Conservation (phyloP, 2,797 vertebrate genomes). For the Lerista edwardsae region DNA sequence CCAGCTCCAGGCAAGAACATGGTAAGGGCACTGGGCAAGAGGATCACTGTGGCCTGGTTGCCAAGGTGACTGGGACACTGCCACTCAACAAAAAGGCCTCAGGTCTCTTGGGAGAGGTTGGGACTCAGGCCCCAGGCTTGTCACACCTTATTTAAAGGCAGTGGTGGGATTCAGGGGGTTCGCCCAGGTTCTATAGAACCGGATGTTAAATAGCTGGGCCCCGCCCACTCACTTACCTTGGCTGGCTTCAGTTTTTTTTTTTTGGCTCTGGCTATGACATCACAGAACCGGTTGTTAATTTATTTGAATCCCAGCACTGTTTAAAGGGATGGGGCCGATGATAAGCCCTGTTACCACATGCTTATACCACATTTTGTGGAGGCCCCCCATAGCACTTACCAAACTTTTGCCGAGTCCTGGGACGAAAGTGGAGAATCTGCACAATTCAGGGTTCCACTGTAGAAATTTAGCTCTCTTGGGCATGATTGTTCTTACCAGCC, state of each 20-base stretch:
- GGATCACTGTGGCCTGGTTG: conserved; percentile 2
- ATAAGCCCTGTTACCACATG: background rate
- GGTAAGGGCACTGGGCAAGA: conserved; percentile 10
- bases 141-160: background rate
- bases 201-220: too few relatives aligned
- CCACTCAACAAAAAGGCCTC: background rate
- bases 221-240: too few relatives aligned
- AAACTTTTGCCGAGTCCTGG: background rate
- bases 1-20: background rate
- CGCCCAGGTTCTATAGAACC: too few relatives aligned
- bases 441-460: background rate
- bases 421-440: too few relatives aligned
- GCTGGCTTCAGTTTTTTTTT: too few relatives aligned
- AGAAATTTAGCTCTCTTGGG: background rate
- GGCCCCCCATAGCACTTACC: background rate
- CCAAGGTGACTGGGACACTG: background rate
- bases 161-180: too few relatives aligned
- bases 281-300: too few relatives aligned
- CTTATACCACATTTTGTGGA: too few relatives aligned
- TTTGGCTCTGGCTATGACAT: too few relatives aligned
- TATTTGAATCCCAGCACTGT: too few relatives aligned
- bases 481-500: too few relatives aligned
- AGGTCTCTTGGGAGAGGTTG: background rate
- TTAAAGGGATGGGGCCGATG: background rate
- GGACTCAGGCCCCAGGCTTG: background rate